Conservation (phyloP, 2,888 invertebrate genomes). For the Drosophila cyrtoloma region DNA sequence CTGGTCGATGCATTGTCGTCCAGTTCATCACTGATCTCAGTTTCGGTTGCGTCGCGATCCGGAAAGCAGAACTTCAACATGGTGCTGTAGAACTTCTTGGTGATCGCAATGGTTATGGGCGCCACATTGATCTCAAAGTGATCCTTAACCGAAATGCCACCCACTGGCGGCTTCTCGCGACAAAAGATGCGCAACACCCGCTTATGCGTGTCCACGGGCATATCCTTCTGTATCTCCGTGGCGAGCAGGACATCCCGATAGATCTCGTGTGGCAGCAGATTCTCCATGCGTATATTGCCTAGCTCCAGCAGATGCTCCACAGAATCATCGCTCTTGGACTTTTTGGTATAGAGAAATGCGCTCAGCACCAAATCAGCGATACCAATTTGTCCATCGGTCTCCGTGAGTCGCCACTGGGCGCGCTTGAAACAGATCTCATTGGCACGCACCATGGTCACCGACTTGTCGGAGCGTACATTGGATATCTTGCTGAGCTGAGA, state of each 20-base stretch:
- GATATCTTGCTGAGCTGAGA: constrained; percentile 87
- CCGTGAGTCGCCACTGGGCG: constrained; percentile 98
- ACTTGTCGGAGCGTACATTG: constrained; percentile 89
- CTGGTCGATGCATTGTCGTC: constrained; percentile 86
- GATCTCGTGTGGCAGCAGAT: constrained; percentile 96
- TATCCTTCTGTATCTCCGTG: constrained; percentile 92
- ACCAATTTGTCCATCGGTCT: constrained; percentile 98
- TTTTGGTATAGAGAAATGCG: constrained; percentile 98
- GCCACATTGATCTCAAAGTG: constrained; percentile 99
- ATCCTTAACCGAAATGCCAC: constrained; percentile 99
- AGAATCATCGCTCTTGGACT: constrained; percentile 97
- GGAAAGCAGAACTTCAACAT: constrained; percentile 99
- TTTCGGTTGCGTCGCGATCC: constrained; percentile 94
- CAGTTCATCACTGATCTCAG: constrained; percentile 87
- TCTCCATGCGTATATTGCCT: constrained; percentile 97
- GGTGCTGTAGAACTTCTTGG: constrained; percentile 98
- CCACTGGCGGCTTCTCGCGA: constrained; percentile 97
- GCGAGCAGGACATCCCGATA: constrained; percentile 95
- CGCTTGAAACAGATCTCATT: constrained; percentile 99
- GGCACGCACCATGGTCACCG: constrained; percentile 91
- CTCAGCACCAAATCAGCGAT: constrained; percentile 98
- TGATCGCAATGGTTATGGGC: constrained; percentile 95
- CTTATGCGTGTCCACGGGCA: constrained; percentile 94
- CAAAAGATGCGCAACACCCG: constrained; percentile 97
- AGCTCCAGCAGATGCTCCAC: constrained; percentile 98